Conservation (phyloP, 2,113 vertebrate species). For the Eleginops maclovinus region DNA sequence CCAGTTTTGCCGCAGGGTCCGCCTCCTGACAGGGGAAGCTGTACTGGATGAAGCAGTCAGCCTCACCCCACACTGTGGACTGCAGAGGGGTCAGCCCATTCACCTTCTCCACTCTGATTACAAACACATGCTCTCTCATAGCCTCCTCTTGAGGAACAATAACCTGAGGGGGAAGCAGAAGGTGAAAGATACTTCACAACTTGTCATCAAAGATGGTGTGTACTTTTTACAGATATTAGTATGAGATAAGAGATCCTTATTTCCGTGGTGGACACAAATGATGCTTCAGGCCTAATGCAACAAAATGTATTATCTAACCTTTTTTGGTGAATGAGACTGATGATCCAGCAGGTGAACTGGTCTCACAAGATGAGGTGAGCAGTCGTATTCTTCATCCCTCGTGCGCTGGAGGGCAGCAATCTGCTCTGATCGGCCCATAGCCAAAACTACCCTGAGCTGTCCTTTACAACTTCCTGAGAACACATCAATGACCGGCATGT, state of each 20-base stretch:
- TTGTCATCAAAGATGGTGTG: neutral
- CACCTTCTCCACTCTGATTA: slow-evolving; percentile 87
- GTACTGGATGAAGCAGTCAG: slow-evolving; percentile 96
- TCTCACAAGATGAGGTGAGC: slow-evolving; percentile 57
- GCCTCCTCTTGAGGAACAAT: slow-evolving; percentile 52
- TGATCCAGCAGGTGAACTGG: slow-evolving; percentile 88
- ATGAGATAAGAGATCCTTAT: too few species aligned
- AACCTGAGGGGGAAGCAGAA: slow-evolving; percentile 61
- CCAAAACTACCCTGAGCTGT: slow-evolving; percentile 89
- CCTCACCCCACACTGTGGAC: slow-evolving; percentile 96
- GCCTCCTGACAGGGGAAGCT: slow-evolving; percentile 88
- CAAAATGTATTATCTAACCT: slow-evolving; percentile 63
- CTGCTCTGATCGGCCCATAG: slow-evolving; percentile 92
- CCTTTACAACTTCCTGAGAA: slow-evolving; percentile 88
- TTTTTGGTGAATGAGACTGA: slow-evolving; percentile 52
- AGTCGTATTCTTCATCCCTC: slow-evolving; percentile 81
- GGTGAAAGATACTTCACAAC: neutral
- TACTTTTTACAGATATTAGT: too few species aligned
- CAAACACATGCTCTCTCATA: slow-evolving; percentile 90
- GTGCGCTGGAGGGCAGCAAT: slow-evolving; percentile 88
- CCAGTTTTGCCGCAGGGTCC: slow-evolving; percentile 47
- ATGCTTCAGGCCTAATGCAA: too few species aligned
- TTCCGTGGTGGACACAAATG: too few species aligned
- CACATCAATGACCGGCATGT: slow-evolving; percentile 90
- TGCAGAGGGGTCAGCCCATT: slow-evolving; percentile 91